A percentile compares a stretch with the other conserved stretches of the same genome.
Evolutionary conservation across 2,888 invertebrate species (phyloP).

Genomic region (Diogma glabrata): DNA sequence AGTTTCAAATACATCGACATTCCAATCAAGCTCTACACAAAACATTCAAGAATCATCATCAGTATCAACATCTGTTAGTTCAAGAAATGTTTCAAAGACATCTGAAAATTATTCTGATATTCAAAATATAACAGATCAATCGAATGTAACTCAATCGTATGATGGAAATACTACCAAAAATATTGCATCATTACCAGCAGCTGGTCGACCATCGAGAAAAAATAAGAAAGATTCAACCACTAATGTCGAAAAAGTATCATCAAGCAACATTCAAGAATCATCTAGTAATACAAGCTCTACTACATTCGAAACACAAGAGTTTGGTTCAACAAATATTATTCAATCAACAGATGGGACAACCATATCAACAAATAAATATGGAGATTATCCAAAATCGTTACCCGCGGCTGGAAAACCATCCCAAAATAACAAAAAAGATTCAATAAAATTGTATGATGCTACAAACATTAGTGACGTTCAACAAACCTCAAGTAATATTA

Average conservation of each 20-base stretch:
- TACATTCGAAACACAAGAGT: background rate
- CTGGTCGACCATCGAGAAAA: background rate
- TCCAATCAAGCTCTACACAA: background rate
- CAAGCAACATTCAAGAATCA: background rate
- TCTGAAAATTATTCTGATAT: constrained; percentile 4
- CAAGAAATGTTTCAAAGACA: constrained; percentile 3
- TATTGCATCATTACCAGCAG: background rate
- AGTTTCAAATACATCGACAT: background rate
- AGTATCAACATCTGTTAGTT: background rate
- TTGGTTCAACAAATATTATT: background rate
- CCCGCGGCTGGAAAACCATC: constrained; percentile 2
- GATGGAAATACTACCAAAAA: background rate
- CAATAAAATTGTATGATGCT: no score
- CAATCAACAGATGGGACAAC: background rate
- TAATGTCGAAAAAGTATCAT: background rate
- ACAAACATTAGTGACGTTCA: no score
- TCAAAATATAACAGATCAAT: background rate
- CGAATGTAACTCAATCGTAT: background rate
- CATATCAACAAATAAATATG: background rate
- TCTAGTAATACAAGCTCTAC: background rate
- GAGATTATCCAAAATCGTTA: background rate
- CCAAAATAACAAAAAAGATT: background rate
- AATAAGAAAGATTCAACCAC: background rate
- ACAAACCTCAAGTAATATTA: no score
- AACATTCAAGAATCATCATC: background rate